phyloP scores from a whole-genome alignment of 2,888 invertebrate species.

The Cephus runcator region DNA sequence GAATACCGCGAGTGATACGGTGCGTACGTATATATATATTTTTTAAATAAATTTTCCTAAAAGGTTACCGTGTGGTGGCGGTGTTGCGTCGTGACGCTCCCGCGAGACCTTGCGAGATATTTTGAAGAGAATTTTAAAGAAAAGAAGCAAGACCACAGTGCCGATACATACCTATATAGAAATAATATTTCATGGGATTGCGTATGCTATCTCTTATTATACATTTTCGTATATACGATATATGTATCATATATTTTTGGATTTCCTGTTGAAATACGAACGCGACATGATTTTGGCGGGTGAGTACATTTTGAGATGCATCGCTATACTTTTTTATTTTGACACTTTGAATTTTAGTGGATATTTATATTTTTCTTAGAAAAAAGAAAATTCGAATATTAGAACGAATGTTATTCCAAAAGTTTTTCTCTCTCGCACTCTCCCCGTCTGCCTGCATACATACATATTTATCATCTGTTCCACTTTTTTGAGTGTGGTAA shows the following conservation, averaged over 20 bases:
- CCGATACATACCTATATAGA: not conserved
- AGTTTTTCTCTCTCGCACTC: not conserved
- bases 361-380: not conserved
- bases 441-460: not conserved
- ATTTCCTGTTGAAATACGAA: conserved; percentile 45
- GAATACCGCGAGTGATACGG: not conserved
- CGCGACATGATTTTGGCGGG: conserved; percentile 45
- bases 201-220: not conserved
- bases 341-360: not conserved
- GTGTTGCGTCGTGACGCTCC: not conserved
- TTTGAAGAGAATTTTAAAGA: not conserved
- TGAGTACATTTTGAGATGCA: conserved; percentile 25
- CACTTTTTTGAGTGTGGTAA: not conserved
- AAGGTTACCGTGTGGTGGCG: not conserved
- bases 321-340: not conserved
- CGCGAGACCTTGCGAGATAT: not conserved
- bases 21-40: conserved; percentile 13
- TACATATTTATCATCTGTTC: not conserved
- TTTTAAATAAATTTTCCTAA: conserved; percentile 9
- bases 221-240: conserved; percentile 14
- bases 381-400: not conserved
- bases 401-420: not conserved
- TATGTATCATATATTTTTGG: conserved; percentile 50
- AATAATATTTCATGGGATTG: not conserved
- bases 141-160: not conserved